phyloP scores from a whole-genome alignment of 2,113 vertebrate species.

The Podarcis cretensis region DNA sequence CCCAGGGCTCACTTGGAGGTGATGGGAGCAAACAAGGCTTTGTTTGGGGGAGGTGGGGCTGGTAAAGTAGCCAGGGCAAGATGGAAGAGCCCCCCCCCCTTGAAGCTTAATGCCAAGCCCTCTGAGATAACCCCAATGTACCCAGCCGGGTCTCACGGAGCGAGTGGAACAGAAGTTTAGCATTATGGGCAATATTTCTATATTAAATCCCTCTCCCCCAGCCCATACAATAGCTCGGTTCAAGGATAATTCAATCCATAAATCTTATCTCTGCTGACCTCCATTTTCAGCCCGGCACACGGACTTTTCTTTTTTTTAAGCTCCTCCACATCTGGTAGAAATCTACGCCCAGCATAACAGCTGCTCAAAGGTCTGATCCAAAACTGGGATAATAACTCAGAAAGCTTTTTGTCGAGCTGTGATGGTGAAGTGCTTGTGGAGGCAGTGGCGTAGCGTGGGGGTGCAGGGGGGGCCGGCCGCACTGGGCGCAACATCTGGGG shows the following conservation, averaged over 20 bases:
- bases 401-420: neutral
- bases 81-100: too few relatives aligned
- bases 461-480: too few relatives aligned
- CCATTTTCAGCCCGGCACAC: constrained; percentile 36
- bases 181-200: constrained; percentile 35
- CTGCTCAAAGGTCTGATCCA: constrained; percentile 4
- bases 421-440: neutral
- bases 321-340: constrained; percentile 49
- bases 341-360: constrained; percentile 46
- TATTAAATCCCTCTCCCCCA: constrained; percentile 14
- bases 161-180: constrained; percentile 24
- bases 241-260: constrained; percentile 20
- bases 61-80: neutral
- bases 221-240: neutral
- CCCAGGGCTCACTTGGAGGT: neutral
- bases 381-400: neutral
- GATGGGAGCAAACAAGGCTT: neutral
- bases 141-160: neutral
- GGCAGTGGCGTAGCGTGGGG: too few relatives aligned
- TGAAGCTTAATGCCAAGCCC: neutral
- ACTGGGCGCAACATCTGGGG: too few relatives aligned
- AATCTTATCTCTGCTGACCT: constrained; percentile 32
- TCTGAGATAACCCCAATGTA: neutral
- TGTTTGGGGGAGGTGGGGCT: neutral
- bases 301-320: constrained; percentile 10